Base-by-base conservation (phyloP, 2,888 invertebrate genomes). In the Leptinotarsa rubiginosa region DNA sequence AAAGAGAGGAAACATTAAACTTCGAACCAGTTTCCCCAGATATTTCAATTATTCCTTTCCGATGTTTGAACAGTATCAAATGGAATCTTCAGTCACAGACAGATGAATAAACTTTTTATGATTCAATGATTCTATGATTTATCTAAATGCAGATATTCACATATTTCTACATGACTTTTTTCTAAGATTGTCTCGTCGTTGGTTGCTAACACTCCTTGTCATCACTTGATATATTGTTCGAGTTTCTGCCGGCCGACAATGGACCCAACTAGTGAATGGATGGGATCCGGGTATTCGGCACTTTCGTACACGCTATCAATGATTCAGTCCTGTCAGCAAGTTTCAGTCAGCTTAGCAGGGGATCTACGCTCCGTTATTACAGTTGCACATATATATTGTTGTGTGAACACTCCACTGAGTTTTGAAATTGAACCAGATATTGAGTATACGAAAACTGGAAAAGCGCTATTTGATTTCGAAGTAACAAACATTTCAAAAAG, bases 171-270 rank as follows among this genome's bases (percentile, higher is more conserved):
- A 41, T 41, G 41, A 41, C 0, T 41, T 2, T 59, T 4, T 15
- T 25, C 16, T 59, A 16, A 62, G 31, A 62, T 41, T 10, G 4
- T 7, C 15, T 25, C n/a, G 31, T n/a, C 31, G 31, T 62, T 62
- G n/a, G 73, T 47, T 69, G 74, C 74, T 74, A 70, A 74, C 70
- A 67, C 71, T 59, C 31, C 47, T 56, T 71, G 74, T 70, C 65
- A 66, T 74, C 74, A 59, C 62, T 70, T 70, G 70, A 71, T 71
- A 68, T 68, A 74, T 74, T 71, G 74, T 74, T 65, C 71, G 71
- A 68, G 74, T 70, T 67, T 56, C 52, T 54, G 52, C 25, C 7
- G 50, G 49, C 18, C 70, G 59, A 72, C 72, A 75, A 75, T 75
- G 66, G 69, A 41, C 59, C 65, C 52, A 41, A n/a, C 49, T 52